Conservation (phyloP, 1,140 invertebrate genomes). For the Argopecten irradians region DNA sequence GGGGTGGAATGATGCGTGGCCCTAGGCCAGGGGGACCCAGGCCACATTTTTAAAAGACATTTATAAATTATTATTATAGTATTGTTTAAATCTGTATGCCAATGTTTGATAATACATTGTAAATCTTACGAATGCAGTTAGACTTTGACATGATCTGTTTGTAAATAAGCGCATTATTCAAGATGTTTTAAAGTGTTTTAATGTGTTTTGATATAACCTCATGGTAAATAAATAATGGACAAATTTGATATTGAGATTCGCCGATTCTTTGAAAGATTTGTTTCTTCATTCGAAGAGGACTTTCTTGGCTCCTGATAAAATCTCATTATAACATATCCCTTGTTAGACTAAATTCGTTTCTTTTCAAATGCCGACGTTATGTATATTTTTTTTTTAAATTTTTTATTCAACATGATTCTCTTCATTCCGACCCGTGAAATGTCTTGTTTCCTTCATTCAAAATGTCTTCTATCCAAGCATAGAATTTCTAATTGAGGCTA, state of each 20-base stretch:
- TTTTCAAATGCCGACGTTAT: too few species aligned
- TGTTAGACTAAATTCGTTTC: too few species aligned
- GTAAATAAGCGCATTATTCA: not conserved
- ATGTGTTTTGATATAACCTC: not conserved
- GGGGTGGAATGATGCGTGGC: constrained; percentile 38
- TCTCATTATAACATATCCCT: too few species aligned
- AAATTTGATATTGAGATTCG: not conserved
- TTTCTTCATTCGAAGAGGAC: too few species aligned
- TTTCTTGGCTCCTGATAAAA: too few species aligned
- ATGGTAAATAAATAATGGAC: not conserved
- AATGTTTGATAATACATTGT: not conserved
- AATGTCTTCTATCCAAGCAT: too few species aligned
- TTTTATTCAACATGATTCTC: too few species aligned
- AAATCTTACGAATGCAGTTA: not conserved
- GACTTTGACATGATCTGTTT: not conserved
- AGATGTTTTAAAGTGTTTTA: not conserved
- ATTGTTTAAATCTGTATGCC: not conserved
- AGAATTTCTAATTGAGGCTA: too few species aligned
- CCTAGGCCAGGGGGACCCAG: constrained; percentile 29
- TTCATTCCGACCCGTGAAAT: too few species aligned
- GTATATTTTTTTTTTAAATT: too few species aligned
- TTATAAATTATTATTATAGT: not conserved
- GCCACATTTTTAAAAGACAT: not conserved
- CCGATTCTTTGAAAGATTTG: not conserved
- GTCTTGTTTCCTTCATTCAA: too few species aligned